Percentiles rank a stretch among this genome's conserved stretches.
Evolutionary conservation across 2,797 vertebrate species (phyloP).

Genomic region (Perdix hodgsoniae): DNA sequence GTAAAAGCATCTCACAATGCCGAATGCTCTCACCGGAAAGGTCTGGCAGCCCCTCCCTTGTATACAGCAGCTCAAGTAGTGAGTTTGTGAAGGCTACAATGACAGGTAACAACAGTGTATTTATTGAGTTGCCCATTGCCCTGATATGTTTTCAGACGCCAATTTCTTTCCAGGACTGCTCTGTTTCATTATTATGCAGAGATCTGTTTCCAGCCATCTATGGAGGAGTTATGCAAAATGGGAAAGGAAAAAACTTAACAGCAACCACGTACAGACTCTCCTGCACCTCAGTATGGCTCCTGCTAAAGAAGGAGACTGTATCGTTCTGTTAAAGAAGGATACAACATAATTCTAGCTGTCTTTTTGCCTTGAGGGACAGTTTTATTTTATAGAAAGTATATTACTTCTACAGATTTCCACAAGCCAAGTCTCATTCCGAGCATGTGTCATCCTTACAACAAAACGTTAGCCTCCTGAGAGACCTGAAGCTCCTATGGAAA

Average conservation of each 20-base stretch:
- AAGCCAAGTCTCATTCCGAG: accelerated
- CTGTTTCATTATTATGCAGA: slow-evolving; percentile 59
- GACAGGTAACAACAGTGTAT: slow-evolving; percentile 58
- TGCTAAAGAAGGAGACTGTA: neutral
- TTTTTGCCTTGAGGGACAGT: neutral
- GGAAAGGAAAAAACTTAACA: neutral
- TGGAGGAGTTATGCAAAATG: slow-evolving; percentile 1
- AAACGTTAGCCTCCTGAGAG: neutral
- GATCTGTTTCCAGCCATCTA: slow-evolving; percentile 27
- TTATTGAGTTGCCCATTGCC: slow-evolving; percentile 48
- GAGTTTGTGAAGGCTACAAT: slow-evolving; percentile 51
- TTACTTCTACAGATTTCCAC: neutral
- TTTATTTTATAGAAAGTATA: neutral
- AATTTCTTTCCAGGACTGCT: slow-evolving; percentile 41
- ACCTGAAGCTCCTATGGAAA: neutral
- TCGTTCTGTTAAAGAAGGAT: neutral
- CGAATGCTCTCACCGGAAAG: slow-evolving; percentile 23
- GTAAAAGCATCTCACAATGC: slow-evolving; percentile 45
- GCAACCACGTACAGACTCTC: slow-evolving; percentile 29
- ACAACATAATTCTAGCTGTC: neutral
- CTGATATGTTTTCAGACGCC: slow-evolving; percentile 14
- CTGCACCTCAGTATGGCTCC: neutral
- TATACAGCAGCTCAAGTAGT: slow-evolving; percentile 10
- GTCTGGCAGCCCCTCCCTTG: slow-evolving; percentile 31
- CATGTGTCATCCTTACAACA: neutral